Evolutionary conservation across 2,888 invertebrate genomes (phyloP), one percentile per base, ranked within the genome.

Genomic region (Lasioglossum marginatum): DNA sequence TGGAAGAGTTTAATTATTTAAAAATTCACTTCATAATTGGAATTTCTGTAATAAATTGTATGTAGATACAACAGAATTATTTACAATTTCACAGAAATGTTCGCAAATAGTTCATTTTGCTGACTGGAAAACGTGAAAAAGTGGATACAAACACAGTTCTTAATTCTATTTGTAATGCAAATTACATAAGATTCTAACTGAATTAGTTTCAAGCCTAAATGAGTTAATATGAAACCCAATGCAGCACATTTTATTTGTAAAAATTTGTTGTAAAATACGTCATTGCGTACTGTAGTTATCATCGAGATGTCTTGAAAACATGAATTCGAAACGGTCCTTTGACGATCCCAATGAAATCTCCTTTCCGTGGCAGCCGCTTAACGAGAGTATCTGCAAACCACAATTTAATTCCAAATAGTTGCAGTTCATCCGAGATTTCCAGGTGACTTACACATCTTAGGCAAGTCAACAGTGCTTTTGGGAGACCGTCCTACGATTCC

Each of bases 381-480:
- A 60, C 60, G 16, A 27, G 60, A 60, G 27, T 5, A 60, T 60
- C 27, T 27, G 66, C 66, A 27, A 31, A 31, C 45, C n/a, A 2
- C 40, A 23, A 75, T 31, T 12, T 27, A 34, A 68, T 68, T 34
- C 16, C 57, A 74, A 68, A 73, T 37, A n/a, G 23, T 63, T 34
- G 23, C 6, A 63, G 52, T 66, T 72, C 16, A 37, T 23, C 27
- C 19, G 52, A 77, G 66, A 72, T 73, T 66, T 77, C 16, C 19
- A 23, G 14, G 57, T 31, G 57, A 27, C 23, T 57, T 82, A 60
- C 74, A 40, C 34, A 5, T 45, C 19, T 23, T 37, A 40, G 43
- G 57, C n/a, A 27, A 70, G 60, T 79, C 76, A 37, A 75, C 43
- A 48, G 5, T 23, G 16, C 68, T 52, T 34, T 12, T 16, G 34